Conservation (phyloP, 1,140 invertebrate genomes). For the honey bee (Apis mellifera) region DNA sequence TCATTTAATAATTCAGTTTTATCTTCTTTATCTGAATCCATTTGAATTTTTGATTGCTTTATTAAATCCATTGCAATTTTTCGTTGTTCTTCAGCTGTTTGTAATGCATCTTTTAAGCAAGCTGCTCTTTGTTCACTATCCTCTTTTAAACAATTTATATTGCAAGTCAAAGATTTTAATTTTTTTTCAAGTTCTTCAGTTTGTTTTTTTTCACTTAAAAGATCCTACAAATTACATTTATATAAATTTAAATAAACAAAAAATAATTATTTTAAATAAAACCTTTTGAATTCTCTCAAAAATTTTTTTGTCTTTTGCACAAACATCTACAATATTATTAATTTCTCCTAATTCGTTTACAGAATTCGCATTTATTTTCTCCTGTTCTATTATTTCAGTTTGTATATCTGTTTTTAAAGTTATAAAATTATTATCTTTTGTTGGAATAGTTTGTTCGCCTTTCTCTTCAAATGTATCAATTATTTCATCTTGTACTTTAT, state of each 20-base stretch:
- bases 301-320: background rate
- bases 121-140: conserved; percentile 48
- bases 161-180: conserved; percentile 51
- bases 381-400: background rate
- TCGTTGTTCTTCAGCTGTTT: conserved; percentile 57
- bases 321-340: conserved; percentile 13
- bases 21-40: conserved; percentile 55
- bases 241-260: background rate
- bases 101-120: conserved; percentile 52
- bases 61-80: conserved; percentile 58
- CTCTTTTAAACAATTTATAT: conserved; percentile 51
- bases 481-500: background rate
- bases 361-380: background rate
- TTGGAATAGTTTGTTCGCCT: conserved; percentile 10
- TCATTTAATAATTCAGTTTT: conserved; percentile 59
- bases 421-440: conserved; percentile 3
- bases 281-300: conserved; percentile 39
- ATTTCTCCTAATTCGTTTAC: background rate
- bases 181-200: conserved; percentile 60
- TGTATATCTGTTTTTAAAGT: background rate
- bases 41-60: conserved; percentile 58
- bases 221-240: conserved; percentile 47
- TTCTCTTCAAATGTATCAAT: conserved; percentile 12
- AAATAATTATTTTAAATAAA: background rate
- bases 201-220: conserved; percentile 51